These are phyloP conservation scores for Phylloscopus trochiloides DNA, from an alignment of 2,113 vertebrate species.

Conservation along the genomic window DNA sequence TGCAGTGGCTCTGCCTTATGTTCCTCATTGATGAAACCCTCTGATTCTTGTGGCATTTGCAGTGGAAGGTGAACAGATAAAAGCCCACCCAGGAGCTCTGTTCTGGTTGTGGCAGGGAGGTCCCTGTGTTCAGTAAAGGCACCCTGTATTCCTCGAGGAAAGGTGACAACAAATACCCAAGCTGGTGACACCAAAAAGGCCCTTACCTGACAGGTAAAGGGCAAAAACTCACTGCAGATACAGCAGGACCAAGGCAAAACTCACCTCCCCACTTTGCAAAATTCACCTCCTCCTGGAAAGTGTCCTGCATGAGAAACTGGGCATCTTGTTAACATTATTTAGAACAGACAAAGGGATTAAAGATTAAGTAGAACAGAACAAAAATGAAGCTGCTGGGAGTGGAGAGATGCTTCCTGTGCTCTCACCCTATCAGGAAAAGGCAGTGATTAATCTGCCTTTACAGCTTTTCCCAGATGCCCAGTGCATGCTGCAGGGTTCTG, in stretches of 20 bases:
- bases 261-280: background rate
- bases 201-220: background rate
- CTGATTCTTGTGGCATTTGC: background rate
- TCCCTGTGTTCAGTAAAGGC: background rate
- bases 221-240: background rate
- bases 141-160: background rate
- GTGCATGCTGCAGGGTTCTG: background rate
- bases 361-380: background rate
- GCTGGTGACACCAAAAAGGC: background rate
- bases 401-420: background rate
- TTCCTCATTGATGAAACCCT: background rate
- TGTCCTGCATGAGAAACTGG: background rate
- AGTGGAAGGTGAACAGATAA: background rate
- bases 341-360: background rate
- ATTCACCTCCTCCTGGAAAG: background rate
- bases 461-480: constrained; percentile 2
- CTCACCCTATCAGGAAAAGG: background rate
- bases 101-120: background rate
- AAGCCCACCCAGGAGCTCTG: background rate
- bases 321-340: background rate
- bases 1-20: background rate
- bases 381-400: background rate
- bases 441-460: constrained; percentile 9
- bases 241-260: background rate
- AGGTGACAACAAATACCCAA: background rate